Percentiles rank a stretch among this genome's conserved stretches.
phyloP scores from a whole-genome alignment of 1,140 invertebrate species.

The Nasonia vitripennis region DNA sequence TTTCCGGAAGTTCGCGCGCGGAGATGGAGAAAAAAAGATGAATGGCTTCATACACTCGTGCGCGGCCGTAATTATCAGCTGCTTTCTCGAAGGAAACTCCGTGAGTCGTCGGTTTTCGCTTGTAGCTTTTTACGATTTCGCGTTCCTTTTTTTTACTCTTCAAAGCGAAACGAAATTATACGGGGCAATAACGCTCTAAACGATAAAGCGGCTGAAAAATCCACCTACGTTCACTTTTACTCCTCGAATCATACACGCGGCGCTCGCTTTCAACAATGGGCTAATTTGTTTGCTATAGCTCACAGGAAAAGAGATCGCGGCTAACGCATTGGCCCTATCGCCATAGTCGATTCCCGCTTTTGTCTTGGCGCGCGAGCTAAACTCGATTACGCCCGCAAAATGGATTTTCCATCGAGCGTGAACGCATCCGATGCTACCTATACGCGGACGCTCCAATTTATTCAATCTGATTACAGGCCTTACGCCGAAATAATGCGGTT shows the following conservation, averaged over 20 bases:
- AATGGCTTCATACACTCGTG: background rate
- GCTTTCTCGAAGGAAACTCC: conserved; percentile 30
- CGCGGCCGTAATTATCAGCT: conserved; percentile 29
- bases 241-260: background rate
- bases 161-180: background rate
- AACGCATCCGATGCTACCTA: background rate
- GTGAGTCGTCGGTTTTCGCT: conserved; percentile 7
- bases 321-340: background rate
- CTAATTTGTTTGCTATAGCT: background rate
- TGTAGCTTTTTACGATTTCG: background rate
- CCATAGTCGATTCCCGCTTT: no score
- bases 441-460: background rate
- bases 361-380: background rate
- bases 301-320: no score
- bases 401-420: conserved; percentile 14
- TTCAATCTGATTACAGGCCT: background rate
- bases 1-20: conserved; percentile 22
- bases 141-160: background rate
- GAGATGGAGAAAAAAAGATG: conserved; percentile 19
- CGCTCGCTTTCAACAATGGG: background rate
- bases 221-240: background rate
- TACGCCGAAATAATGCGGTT: background rate
- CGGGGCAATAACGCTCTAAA: no score
- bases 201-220: no score
- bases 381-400: conserved; percentile 26